Percentiles rank a stretch among this genome's conserved stretches.
These are phyloP conservation scores for Melinaea marsaeus DNA, from an alignment of 2,888 invertebrate genomes.

Conservation along the genomic window DNA sequence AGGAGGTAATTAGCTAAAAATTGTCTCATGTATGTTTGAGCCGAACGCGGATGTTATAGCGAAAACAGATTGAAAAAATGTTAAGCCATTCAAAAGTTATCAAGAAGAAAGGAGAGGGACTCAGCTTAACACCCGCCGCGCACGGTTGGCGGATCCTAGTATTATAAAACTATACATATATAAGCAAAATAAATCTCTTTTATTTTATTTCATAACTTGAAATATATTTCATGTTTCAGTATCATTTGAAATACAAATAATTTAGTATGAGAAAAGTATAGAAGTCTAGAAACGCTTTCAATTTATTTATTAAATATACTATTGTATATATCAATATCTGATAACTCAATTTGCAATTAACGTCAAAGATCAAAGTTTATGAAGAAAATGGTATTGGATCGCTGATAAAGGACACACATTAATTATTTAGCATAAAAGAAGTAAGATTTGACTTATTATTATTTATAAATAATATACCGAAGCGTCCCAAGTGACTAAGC, in stretches of 20 bases:
- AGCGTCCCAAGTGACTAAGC: not conserved
- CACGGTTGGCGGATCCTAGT: too few relatives aligned
- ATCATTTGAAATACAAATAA: conserved; percentile 13
- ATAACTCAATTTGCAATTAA: conserved; percentile 10
- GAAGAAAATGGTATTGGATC: conserved; percentile 9
- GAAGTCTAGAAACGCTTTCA: conserved; percentile 6
- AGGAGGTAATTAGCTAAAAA: too few relatives aligned
- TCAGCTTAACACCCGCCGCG: too few relatives aligned
- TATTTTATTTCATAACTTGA: too few relatives aligned
- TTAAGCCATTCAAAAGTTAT: too few relatives aligned
- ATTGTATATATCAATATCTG: conserved; percentile 16
- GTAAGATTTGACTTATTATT: not conserved
- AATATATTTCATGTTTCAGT: not conserved
- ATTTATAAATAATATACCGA: not conserved
- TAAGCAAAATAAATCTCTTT: too few relatives aligned
- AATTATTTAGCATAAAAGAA: not conserved
- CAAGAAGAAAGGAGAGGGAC: too few relatives aligned
- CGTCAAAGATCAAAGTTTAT: conserved; percentile 10
- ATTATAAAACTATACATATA: too few relatives aligned
- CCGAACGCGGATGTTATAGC: too few relatives aligned
- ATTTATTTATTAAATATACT: conserved; percentile 17
- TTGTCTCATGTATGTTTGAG: too few relatives aligned
- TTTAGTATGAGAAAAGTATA: conserved; percentile 9
- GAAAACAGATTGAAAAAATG: too few relatives aligned
- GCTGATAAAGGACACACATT: not conserved